A percentile compares a stretch with the other conserved stretches of the same genome.
phyloP scores from a whole-genome alignment of 2,113 vertebrate species.

The Mirza zaza region DNA sequence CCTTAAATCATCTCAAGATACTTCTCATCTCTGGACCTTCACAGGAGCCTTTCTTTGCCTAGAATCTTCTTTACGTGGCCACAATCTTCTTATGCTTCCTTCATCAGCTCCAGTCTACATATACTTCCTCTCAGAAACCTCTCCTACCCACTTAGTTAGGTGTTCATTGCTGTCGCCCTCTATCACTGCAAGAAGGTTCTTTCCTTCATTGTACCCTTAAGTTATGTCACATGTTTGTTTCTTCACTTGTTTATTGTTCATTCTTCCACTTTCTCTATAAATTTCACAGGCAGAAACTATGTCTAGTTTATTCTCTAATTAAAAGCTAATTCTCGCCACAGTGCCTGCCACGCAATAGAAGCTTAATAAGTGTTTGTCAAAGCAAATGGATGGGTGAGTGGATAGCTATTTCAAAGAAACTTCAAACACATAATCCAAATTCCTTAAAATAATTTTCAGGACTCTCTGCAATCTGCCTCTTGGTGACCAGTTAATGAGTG shows the following conservation, averaged over 20 bases:
- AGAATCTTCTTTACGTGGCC: neutral
- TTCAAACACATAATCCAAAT: neutral
- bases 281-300: neutral
- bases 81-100: neutral
- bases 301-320: neutral
- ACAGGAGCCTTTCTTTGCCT: neutral
- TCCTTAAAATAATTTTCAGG: neutral
- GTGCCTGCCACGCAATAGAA: neutral
- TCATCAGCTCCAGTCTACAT: neutral
- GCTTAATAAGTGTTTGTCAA: neutral
- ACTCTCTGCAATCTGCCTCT: neutral
- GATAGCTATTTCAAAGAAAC: neutral
- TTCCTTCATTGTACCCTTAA: neutral
- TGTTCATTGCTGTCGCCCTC: neutral
- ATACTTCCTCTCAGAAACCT: neutral
- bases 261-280: neutral
- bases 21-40: neutral
- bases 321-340: neutral
- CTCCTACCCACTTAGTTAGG: neutral
- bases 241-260: neutral
- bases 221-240: neutral
- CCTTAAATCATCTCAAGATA: neutral
- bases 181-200: neutral
- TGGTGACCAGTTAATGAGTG: neutral
- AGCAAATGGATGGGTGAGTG: neutral